Base-by-base conservation (phyloP, 2,113 vertebrate species). In the Lampris incognitus region DNA sequence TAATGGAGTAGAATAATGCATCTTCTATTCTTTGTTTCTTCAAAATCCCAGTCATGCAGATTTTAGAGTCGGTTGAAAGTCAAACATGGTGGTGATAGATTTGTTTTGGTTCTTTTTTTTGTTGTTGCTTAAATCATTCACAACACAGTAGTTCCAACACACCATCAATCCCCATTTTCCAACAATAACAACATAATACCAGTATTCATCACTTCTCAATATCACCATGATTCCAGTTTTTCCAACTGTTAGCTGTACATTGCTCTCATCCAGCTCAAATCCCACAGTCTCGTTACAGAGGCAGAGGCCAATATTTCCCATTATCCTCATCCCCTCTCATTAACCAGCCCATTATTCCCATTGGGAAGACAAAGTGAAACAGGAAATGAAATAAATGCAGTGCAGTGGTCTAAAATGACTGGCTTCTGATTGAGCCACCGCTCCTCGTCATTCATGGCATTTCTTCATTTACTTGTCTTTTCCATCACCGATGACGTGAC, bases 351-450 rank as follows among this genome's bases (percentile, higher is more conserved):
- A 84, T 93, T 89, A 90, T 91, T 93, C 80, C 83, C 63, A 61
- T 64, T 64, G 82, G 50, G 68, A 85, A 90, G 88, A 91, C 87
- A 89, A 91, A 92, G 85, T 84, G 66, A 82, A 78, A 72, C 89
- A 92, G 91, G 90, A 94, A 94, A 94, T 92, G 78, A 91, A 91
- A 89, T 92, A 91, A 94, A 93, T 64, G 84, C 75, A 72, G 68
- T 52, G 50, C 42, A 72, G 86, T 54, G 9, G 82, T 62, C 46
- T 83, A 84, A 92, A 90, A 91, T 88, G 84, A 88, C 85, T 85
- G 87, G 87, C 85, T 88, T 88, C 78, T 91, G 92, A 94, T 90
- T 88, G 89, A 89, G 83, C 80, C 81, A 76, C 68, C 58, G 54
- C 81, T 85, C 60, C 78, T 78, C 62, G 70, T 78, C 89, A 86